phyloP scores from a whole-genome alignment of 2,113 vertebrate genomes.

The Hemicordylus capensis region DNA sequence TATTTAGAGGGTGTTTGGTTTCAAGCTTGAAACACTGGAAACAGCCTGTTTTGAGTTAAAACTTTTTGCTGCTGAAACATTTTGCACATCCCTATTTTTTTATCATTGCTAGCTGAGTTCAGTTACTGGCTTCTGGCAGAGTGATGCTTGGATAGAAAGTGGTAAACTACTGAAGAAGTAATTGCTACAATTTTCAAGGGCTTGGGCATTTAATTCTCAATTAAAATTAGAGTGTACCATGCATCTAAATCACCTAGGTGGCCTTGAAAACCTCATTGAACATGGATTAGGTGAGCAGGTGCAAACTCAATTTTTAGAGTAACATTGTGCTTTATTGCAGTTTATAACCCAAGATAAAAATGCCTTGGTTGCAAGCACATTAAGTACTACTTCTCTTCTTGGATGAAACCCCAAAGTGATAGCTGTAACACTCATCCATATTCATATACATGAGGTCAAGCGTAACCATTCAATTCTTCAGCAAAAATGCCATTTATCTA shows the following conservation, averaged over 20 bases:
- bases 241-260: neutral
- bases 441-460: neutral
- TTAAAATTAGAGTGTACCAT: neutral
- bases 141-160: neutral
- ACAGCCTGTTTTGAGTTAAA: too few species aligned
- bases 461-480: neutral
- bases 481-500: neutral
- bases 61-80: too few species aligned
- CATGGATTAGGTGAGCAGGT: slow-evolving; percentile 20
- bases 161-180: neutral
- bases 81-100: too few species aligned
- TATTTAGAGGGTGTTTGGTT: too few species aligned
- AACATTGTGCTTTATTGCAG: neutral
- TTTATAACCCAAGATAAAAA: neutral
- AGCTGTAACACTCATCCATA: slow-evolving; percentile 2
- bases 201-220: neutral
- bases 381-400: slow-evolving; percentile 1
- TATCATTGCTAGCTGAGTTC: neutral
- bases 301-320: neutral
- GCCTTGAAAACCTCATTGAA: neutral
- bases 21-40: too few species aligned
- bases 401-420: neutral
- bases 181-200: slow-evolving; percentile 4
- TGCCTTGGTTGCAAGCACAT: neutral
- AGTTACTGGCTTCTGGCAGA: neutral